These are phyloP conservation scores for Pseudomyrmex cubaensis DNA, from an alignment of 1,140 invertebrate genomes.

Conservation along the genomic window DNA sequence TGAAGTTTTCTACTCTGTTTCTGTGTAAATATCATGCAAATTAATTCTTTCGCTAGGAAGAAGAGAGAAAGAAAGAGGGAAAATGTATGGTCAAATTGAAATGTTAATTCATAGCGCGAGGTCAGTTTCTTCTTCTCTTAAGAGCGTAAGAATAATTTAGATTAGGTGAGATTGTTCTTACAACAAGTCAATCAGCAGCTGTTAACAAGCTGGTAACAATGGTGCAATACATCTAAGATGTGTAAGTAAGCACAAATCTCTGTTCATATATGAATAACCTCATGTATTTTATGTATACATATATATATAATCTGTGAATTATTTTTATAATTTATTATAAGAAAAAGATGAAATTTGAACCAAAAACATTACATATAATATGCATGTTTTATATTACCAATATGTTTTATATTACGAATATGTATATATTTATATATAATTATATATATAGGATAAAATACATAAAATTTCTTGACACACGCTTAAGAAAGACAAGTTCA, in stretches of 20 bases:
- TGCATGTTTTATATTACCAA: slow-evolving; percentile 32
- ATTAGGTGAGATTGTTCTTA: background rate
- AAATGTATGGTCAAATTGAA: slow-evolving; percentile 17
- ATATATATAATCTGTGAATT: background rate
- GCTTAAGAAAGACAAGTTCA: background rate
- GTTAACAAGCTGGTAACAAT: slow-evolving; percentile 34
- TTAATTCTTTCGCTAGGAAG: slow-evolving; percentile 59
- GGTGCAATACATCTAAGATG: slow-evolving; percentile 40
- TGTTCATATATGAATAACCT: slow-evolving; percentile 11
- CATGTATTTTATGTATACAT: background rate
- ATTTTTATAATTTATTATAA: slow-evolving; percentile 33
- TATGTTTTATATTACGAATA: slow-evolving; percentile 5
- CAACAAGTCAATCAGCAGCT: background rate
- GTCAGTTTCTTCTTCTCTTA: too few relatives aligned
- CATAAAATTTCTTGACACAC: slow-evolving; percentile 14
- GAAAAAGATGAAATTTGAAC: slow-evolving; percentile 17
- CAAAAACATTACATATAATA: slow-evolving; percentile 29
- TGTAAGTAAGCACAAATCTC: slow-evolving; percentile 17
- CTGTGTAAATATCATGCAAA: slow-evolving; percentile 60
- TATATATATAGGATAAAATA: background rate
- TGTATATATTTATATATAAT: slow-evolving; percentile 1
- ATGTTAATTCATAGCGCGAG: background rate
- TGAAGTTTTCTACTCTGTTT: slow-evolving; percentile 63
- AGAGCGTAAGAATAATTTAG: too few relatives aligned
- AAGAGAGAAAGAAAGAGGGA: slow-evolving; percentile 42